Evolutionary conservation across 2,113 vertebrate genomes (phyloP).

Genomic region (Upupa epops): DNA sequence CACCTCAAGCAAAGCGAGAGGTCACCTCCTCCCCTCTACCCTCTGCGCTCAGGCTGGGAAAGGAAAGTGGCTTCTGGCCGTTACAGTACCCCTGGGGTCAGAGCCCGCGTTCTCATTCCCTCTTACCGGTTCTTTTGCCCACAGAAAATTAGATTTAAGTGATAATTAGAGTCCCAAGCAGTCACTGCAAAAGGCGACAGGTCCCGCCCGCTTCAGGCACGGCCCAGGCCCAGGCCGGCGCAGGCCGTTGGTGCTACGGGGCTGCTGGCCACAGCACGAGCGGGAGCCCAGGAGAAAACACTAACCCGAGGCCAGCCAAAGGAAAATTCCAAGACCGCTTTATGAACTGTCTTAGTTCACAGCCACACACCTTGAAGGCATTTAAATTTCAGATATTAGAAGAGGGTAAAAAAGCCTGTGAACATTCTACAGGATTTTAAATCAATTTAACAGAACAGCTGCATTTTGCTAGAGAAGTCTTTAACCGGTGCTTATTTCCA

Average conservation of each 20-base stretch:
- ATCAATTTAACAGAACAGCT: not conserved
- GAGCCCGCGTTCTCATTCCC: not conserved
- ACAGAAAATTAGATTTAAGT: too few species aligned
- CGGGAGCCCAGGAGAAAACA: not conserved
- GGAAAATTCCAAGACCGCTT: not conserved
- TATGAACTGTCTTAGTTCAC: not conserved
- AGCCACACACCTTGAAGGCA: not conserved
- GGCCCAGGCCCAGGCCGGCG: not conserved
- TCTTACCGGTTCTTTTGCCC: too few species aligned
- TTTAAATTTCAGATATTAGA: not conserved
- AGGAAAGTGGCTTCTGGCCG: not conserved
- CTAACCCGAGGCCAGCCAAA: not conserved
- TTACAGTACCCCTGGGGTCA: accelerated
- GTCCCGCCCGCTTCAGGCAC: not conserved
- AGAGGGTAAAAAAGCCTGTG: not conserved
- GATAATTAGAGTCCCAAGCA: not conserved
- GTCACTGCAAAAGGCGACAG: not conserved
- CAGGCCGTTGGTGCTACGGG: not conserved
- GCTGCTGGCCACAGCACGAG: not conserved
- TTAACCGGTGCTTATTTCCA: not conserved
- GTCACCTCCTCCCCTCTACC: not conserved
- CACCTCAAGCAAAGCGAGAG: not conserved
- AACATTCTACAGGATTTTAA: not conserved
- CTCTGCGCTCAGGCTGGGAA: not conserved
- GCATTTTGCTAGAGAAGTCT: not conserved